Evolutionary conservation across 2,888 invertebrate species (phyloP), one percentile per base, ranked within the genome.

Genomic region (Sturmia bella): DNA sequence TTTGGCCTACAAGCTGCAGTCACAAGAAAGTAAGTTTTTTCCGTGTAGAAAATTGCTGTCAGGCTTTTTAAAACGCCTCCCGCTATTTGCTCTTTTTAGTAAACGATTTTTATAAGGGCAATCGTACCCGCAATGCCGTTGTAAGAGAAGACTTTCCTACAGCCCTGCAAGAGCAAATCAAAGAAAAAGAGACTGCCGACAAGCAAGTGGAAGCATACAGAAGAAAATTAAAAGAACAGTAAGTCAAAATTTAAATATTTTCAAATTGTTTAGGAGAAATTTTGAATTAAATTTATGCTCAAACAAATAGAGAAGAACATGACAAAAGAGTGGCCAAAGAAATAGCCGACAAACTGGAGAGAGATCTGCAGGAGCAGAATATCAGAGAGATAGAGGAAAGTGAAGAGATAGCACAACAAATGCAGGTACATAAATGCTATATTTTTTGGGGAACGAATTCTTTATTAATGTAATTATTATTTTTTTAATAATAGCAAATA

Each of bases 121-220:
- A 96, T 91, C 93, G 94, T 85, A 93, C 92, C 78, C 92, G 95
- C 73, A 95, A 96, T 91, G 94, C 95, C 4, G 93, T 95, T 72
- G 95, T 96, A 6, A 92, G 96, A 48, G 94, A 95, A 87, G 96
- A 96, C 90, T 93, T 95, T 86, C 96, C 96, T 5, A 93, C 93
- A 86, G 96, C 96, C 1, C 92, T 93, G 84, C 93, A 94, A 84
- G 95, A 96, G 85, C 96, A 96, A 89, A 91, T 92, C 69, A 92
- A 93, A 86, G 95, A 95, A 88, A 93, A 94, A 86, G 92, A 93
- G 85, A 92, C 94, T 86, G 93, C 93, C 1, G 93, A 94, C 87
- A 92, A 93, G 79, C 93, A 93, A 24, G 93, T 93, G 87, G 92
- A 93, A 84, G 94, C 94, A 76, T 90, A 91, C 70, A 85, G 90